Conservation (phyloP, 2,797 vertebrate species). For the Ctenopoma multispine region DNA sequence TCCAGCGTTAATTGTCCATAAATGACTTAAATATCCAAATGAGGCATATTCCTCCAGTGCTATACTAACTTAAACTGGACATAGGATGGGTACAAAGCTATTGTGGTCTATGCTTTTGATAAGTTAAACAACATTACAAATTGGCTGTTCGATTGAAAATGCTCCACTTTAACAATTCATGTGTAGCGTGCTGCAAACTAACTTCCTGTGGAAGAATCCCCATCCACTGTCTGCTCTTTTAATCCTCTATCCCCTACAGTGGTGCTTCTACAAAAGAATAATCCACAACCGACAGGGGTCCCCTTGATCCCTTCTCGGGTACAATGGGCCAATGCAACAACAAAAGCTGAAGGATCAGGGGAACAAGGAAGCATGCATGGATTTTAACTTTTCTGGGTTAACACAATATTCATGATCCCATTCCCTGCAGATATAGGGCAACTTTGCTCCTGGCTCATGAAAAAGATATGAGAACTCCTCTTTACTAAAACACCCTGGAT, state of each 20-base stretch:
- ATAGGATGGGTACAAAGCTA: background rate
- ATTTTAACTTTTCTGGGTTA: conserved; percentile 80
- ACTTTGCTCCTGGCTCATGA: conserved; percentile 60
- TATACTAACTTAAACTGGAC: conserved; percentile 28
- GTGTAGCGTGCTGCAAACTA: conserved; percentile 58
- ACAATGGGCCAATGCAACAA: conserved; percentile 80
- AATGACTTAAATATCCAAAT: conserved; percentile 46
- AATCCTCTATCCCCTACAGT: conserved; percentile 81
- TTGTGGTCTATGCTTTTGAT: conserved; percentile 7
- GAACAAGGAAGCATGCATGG: conserved; percentile 76
- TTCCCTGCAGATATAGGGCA: conserved; percentile 73
- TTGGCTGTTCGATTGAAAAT: conserved; percentile 49
- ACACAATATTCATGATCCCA: conserved; percentile 78
- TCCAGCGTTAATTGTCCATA: conserved; percentile 46
- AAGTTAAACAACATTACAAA: conserved; percentile 30
- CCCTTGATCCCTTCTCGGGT: conserved; percentile 78
- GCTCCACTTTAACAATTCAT: conserved; percentile 62
- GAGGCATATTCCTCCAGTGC: conserved; percentile 22
- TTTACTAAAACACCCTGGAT: conserved; percentile 52
- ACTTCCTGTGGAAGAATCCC: conserved; percentile 76
- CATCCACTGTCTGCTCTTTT: conserved; percentile 78
- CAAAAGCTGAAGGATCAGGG: conserved; percentile 80
- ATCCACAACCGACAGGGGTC: conserved; percentile 81
- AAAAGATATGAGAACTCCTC: conserved; percentile 63
- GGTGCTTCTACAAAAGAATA: conserved; percentile 78